Evolutionary conservation across 2,113 vertebrate species (phyloP).

Genomic region (Mionectes macconnelli): DNA sequence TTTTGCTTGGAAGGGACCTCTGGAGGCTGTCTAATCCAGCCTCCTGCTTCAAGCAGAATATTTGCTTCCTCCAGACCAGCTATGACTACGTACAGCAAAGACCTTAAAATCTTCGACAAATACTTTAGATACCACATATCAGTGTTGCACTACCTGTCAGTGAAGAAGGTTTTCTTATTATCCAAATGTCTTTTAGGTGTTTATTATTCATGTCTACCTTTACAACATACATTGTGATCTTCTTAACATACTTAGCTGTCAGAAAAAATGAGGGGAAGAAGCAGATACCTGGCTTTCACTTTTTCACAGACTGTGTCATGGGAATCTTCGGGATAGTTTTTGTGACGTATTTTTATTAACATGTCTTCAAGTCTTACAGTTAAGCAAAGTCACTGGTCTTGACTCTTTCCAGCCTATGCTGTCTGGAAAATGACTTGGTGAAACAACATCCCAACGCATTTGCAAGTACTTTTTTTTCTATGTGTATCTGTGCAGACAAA

Average conservation of each 20-base stretch:
- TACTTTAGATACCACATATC: not conserved
- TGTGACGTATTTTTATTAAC: not conserved
- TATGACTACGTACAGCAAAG: not conserved
- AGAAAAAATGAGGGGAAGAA: not conserved
- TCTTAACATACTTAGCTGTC: not conserved
- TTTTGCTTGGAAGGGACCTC: not conserved
- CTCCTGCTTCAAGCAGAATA: not conserved
- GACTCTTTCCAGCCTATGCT: not conserved
- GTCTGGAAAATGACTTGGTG: not conserved
- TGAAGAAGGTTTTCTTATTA: not conserved
- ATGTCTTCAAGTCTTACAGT: not conserved
- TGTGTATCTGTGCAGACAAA: not conserved
- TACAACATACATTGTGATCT: not conserved
- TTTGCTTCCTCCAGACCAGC: not conserved
- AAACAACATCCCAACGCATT: not conserved
- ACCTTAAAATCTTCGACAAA: not conserved
- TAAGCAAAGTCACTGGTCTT: not conserved
- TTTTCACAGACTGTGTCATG: not conserved
- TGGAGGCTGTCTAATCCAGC: not conserved
- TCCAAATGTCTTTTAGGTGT: not conserved
- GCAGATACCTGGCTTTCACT: rapidly evolving
- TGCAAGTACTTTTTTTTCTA: not conserved
- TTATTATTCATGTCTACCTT: not conserved
- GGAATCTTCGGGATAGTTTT: not conserved
- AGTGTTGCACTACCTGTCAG: not conserved